Conservation (phyloP, 1,140 invertebrate species). For the Drosophila arawakana region DNA sequence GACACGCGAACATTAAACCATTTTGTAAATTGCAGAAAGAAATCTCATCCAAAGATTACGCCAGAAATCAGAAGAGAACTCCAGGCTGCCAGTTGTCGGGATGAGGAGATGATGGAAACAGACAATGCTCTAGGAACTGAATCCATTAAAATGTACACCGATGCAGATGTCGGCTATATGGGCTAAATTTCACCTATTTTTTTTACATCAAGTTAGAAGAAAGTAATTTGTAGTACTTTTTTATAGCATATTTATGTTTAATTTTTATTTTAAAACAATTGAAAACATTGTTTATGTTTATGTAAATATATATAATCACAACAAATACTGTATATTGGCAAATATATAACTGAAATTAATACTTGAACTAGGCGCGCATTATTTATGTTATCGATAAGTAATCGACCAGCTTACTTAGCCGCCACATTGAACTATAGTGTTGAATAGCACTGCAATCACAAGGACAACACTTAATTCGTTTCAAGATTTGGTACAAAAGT, state of each 20-base stretch:
- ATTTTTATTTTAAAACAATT: slow-evolving; percentile 18
- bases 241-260: slow-evolving; percentile 37
- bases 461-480: too few species aligned
- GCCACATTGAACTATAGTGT: not conserved
- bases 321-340: slow-evolving; percentile 25
- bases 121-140: slow-evolving; percentile 51
- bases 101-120: slow-evolving; percentile 87
- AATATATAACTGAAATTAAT: slow-evolving; percentile 22
- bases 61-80: slow-evolving; percentile 94
- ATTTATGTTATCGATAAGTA: not conserved
- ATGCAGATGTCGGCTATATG: slow-evolving; percentile 70
- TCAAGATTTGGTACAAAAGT: not conserved
- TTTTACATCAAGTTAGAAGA: not conserved
- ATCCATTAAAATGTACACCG: slow-evolving; percentile 76
- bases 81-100: slow-evolving; percentile 92
- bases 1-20: not conserved
- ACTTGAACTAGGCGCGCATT: not conserved
- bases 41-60: slow-evolving; percentile 93
- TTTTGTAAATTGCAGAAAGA: slow-evolving; percentile 85
- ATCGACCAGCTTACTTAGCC: not conserved
- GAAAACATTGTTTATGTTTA: slow-evolving; percentile 25
- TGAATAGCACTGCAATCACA: too few species aligned
- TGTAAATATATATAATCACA: slow-evolving; percentile 50
- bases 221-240: not conserved
- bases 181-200: not conserved